Percentiles rank a stretch among this genome's conserved stretches.
Evolutionary conservation across 2,113 vertebrate species (phyloP).

Genomic region (Myrmophylax atrothorax): DNA sequence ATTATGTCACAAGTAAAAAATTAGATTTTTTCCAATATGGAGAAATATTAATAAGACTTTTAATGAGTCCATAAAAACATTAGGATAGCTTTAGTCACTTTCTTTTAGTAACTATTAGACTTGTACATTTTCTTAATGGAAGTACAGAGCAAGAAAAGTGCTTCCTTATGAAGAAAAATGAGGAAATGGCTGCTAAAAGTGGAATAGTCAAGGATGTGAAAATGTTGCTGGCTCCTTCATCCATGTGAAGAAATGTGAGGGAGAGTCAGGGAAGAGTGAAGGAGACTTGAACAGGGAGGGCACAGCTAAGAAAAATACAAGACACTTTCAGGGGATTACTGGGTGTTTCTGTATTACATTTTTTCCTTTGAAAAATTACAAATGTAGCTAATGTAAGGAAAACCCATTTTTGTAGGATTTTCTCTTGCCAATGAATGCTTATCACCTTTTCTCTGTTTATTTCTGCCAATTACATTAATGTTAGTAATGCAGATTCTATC

Average conservation of each 20-base stretch:
- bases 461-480: not conserved
- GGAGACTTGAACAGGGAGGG: not conserved
- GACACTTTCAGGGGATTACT: not conserved
- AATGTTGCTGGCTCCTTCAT: not conserved
- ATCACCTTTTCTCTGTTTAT: not conserved
- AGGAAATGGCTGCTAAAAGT: constrained; percentile 49
- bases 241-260: not conserved
- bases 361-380: not conserved
- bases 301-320: not conserved
- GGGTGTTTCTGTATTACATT: not conserved
- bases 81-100: constrained; percentile 44
- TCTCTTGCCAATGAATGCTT: not conserved
- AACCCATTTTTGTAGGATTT: not conserved
- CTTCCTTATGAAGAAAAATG: constrained; percentile 37
- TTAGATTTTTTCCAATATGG: constrained; percentile 44
- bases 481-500: not conserved
- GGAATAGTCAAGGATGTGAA: not conserved
- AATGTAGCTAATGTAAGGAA: not conserved
- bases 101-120: constrained; percentile 54
- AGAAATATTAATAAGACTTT: constrained; percentile 52
- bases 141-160: constrained; percentile 33
- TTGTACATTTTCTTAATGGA: constrained; percentile 65
- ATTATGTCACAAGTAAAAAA: constrained; percentile 51
- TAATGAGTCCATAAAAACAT: constrained; percentile 65
- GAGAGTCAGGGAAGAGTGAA: not conserved